These are phyloP conservation scores for Thripadectes ignobilis DNA, from an alignment of 2,797 vertebrate species.

Conservation along the genomic window DNA sequence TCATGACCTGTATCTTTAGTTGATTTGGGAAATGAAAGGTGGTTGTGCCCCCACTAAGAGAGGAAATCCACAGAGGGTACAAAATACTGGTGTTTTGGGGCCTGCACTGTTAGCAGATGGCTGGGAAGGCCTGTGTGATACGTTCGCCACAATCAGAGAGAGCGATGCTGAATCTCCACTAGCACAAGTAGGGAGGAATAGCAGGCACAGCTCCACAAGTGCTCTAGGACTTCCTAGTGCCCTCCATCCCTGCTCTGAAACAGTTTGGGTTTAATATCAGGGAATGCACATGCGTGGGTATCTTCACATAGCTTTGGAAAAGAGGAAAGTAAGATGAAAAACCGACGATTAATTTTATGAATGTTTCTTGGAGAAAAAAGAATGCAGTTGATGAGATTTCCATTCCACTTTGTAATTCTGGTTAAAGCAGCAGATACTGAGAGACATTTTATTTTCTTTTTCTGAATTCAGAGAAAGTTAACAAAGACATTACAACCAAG, in stretches of 20 bases:
- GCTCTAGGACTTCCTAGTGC: background rate
- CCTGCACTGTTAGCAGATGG: background rate
- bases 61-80: background rate
- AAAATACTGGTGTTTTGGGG: background rate
- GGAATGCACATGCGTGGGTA: accelerated
- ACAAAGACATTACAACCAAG: background rate
- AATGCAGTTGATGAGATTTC: background rate
- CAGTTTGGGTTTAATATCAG: background rate
- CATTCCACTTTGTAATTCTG: background rate
- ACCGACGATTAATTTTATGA: background rate
- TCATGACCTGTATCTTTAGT: background rate
- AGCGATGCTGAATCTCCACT: background rate
- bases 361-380: background rate
- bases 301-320: background rate
- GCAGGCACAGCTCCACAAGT: accelerated
- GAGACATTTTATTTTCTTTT: background rate
- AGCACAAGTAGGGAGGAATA: background rate
- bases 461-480: background rate
- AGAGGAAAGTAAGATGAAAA: background rate
- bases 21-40: background rate
- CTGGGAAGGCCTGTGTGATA: background rate
- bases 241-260: background rate
- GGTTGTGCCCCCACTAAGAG: accelerated
- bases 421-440: background rate
- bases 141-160: background rate